Evolutionary conservation across 2,113 vertebrate genomes (phyloP).

Genomic region (Antigone vipio): DNA sequence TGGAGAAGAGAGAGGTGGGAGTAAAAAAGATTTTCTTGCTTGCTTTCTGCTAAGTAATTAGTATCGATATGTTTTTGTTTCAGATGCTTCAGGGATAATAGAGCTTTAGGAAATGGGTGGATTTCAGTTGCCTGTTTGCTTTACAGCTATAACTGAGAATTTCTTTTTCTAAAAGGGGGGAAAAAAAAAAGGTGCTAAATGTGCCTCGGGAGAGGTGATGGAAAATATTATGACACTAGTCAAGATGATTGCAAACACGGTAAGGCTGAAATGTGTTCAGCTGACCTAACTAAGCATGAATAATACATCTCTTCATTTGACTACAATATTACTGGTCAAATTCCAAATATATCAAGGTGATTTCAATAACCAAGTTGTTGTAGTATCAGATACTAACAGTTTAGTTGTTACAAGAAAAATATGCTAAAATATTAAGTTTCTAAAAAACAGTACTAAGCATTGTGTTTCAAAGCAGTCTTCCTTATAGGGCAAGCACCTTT

Average conservation of each 20-base stretch:
- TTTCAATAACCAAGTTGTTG: conserved; percentile 17
- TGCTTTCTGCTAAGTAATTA: conserved; percentile 55
- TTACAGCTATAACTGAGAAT: conserved; percentile 62
- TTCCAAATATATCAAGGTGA: conserved; percentile 42
- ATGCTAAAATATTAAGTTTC: not conserved
- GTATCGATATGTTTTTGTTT: conserved; percentile 42
- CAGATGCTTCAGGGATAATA: conserved; percentile 42
- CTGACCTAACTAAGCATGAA: conserved; percentile 51
- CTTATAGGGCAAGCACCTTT: not conserved
- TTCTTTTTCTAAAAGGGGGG: conserved; percentile 40
- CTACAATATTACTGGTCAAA: conserved; percentile 54
- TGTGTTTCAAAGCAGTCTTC: not conserved
- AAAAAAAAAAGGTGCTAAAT: conserved; percentile 65
- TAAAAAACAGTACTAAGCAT: not conserved
- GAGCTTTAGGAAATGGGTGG: conserved; percentile 48
- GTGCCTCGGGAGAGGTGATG: conserved; percentile 53
- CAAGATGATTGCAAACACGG: conserved; percentile 68
- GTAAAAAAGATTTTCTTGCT: conserved; percentile 31
- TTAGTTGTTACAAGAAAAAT: not conserved
- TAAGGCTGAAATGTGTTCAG: conserved; percentile 51
- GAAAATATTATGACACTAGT: conserved; percentile 78
- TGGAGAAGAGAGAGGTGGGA: not conserved
- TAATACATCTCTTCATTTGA: conserved; percentile 46
- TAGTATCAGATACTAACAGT: not conserved
- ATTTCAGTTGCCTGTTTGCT: conserved; percentile 47